Conservation (phyloP, 2,113 vertebrate genomes). For the Chlorodrepanis virens region DNA sequence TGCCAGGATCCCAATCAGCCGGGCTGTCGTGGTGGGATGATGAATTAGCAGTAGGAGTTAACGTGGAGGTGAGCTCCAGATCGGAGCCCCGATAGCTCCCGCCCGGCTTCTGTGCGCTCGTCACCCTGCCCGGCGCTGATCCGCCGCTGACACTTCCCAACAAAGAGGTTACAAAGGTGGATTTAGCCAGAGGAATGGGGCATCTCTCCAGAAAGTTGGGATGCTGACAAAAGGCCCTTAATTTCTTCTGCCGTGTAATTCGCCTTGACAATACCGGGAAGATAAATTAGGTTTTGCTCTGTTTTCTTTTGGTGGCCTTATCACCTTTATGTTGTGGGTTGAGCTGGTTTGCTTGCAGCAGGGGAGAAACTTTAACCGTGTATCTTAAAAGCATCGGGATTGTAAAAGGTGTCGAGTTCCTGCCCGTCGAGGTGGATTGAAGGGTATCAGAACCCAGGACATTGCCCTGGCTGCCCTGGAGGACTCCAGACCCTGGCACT, state of each 20-base stretch:
- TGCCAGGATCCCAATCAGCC: conserved; percentile 62
- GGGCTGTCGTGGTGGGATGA: conserved; percentile 81
- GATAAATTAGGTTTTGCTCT: conserved; percentile 39
- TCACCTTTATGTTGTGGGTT: neutral
- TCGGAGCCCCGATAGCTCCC: conserved; percentile 69
- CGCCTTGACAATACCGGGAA: neutral
- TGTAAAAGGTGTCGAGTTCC: neutral
- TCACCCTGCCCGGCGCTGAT: conserved; percentile 25
- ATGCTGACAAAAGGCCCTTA: conserved; percentile 66
- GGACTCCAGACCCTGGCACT: no score
- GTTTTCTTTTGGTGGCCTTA: conserved; percentile 43
- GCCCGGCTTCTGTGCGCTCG: conserved; percentile 39
- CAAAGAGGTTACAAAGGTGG: conserved; percentile 71
- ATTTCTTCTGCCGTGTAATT: conserved; percentile 57
- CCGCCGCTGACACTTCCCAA: conserved; percentile 69
- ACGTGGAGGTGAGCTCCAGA: conserved; percentile 75
- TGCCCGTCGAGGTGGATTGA: neutral
- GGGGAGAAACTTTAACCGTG: neutral
- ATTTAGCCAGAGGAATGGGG: neutral
- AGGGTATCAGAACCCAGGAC: neutral
- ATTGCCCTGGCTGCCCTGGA: no score
- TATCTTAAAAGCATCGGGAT: conserved; percentile 11
- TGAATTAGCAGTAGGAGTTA: conserved; percentile 83
- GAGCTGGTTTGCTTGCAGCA: neutral
- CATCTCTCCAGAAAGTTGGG: conserved; percentile 50